Percentiles rank a stretch among this genome's conserved stretches.
phyloP scores from a whole-genome alignment of 2,113 vertebrate species.

The Cottus gobio region DNA sequence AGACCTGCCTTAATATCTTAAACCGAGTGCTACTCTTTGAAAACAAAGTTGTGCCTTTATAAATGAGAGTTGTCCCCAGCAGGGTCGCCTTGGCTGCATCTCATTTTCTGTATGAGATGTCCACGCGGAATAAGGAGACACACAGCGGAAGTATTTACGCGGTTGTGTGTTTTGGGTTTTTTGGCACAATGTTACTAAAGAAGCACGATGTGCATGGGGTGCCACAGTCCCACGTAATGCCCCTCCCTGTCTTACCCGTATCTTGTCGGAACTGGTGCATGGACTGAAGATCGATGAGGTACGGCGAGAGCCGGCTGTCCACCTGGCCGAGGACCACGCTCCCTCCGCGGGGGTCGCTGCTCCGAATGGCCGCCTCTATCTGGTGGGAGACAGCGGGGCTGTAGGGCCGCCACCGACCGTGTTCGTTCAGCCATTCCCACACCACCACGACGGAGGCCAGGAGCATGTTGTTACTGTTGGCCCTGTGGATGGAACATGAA shows the following conservation, averaged over 20 bases:
- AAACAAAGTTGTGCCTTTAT: not conserved
- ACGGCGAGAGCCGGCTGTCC: slow-evolving; percentile 88
- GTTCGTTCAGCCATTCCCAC: slow-evolving; percentile 95
- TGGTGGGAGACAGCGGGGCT: slow-evolving; percentile 91
- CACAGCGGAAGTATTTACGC: not conserved
- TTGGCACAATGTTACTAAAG: too few relatives aligned
- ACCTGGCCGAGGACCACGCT: slow-evolving; percentile 93
- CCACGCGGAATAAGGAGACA: not conserved
- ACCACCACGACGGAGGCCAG: slow-evolving; percentile 91
- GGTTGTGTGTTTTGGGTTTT: not conserved
- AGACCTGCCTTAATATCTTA: not conserved
- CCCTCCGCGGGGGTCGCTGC: slow-evolving; percentile 87
- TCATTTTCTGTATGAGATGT: not conserved
- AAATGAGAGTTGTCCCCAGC: not conserved
- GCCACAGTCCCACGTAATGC: not conserved
- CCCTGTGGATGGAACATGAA: slow-evolving; percentile 47
- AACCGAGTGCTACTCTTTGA: not conserved
- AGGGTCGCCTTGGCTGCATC: not conserved
- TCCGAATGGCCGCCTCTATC: slow-evolving; percentile 90
- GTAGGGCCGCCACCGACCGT: slow-evolving; percentile 94
- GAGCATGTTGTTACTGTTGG: slow-evolving; percentile 84
- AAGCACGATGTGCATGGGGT: not conserved
- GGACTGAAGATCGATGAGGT: slow-evolving; percentile 92
- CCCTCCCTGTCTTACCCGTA: slow-evolving; percentile 83
- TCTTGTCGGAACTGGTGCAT: slow-evolving; percentile 94